Evolutionary conservation across 2,113 vertebrate genomes (phyloP).

Genomic region (Larimichthys crocea): DNA sequence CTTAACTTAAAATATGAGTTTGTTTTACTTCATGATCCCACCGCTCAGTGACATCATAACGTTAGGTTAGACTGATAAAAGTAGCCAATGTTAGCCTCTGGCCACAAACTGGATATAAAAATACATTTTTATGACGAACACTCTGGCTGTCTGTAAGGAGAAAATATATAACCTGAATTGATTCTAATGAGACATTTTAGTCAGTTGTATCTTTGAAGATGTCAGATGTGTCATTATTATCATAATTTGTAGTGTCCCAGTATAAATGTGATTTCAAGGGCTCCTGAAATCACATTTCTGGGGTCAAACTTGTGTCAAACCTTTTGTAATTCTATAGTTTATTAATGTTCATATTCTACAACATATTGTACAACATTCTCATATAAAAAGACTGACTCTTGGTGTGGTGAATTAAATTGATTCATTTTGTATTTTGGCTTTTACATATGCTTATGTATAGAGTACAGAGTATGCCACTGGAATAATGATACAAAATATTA

Average conservation of each 20-base stretch:
- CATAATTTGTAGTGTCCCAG: background rate
- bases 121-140: background rate
- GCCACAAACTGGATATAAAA: background rate
- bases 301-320: background rate
- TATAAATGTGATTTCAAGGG: background rate
- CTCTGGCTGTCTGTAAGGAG: background rate
- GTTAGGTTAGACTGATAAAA: background rate
- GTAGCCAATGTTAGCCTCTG: background rate
- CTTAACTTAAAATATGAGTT: background rate
- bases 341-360: background rate
- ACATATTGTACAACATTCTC: background rate
- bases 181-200: background rate
- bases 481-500: constrained; percentile 3
- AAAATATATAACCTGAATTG: background rate
- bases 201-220: constrained; percentile 10
- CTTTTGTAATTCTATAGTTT: background rate
- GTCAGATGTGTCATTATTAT: constrained; percentile 15
- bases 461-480: background rate
- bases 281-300: background rate
- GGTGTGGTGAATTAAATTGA: background rate
- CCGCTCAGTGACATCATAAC: background rate
- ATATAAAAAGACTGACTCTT: background rate
- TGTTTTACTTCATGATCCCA: background rate
- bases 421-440: background rate
- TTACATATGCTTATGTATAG: background rate